Base-by-base conservation (phyloP, 2,888 invertebrate species). In the Seira sanloemensis region DNA sequence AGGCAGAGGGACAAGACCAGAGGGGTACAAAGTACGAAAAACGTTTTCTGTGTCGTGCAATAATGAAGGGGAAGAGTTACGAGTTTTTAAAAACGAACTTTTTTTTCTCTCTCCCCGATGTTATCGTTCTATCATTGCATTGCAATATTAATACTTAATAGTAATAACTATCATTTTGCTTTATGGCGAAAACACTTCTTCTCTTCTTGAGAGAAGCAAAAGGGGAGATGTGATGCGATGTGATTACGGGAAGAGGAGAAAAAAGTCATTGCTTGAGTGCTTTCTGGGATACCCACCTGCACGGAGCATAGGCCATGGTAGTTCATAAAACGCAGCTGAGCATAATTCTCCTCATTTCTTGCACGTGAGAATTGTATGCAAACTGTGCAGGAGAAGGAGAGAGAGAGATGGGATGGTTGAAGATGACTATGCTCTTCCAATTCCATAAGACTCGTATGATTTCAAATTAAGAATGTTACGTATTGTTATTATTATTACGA, bases 261-360 rank as follows among this genome's bases (percentile, higher is more conserved):
- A 50, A 50, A 50, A 50, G 50, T 50, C 50, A 50, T 50, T 50
- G 50, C 50, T 50, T 50, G 50, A 50, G 50, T 50, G 50, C 50
- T 50, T 50, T 50, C 16, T 16, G 16, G 50, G n/a, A 50, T 50
- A 50, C 50, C 50, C 50, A 50, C 50, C 50, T 50, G 50, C 50
- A 50, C 2, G n/a, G 5, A 2, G 1, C 2, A 50, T 50, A 50
- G 50, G 50, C 16, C 50, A 50, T 50, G 50, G 50, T 50, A 50
- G 50, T 50, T 50, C 50, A 50, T 50, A 50, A 50, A 50, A 50
- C 50, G 50, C 50, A 50, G 50, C 50, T 50, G 50, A 50, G 50
- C 50, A 50, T 50, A 50, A 50, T 50, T 50, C 16, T 50, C 2
- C 50, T 50, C 50, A 18, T 50, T 50, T 50, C 16, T 18, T 50